These are phyloP conservation scores for Xerus inauris DNA, from an alignment of 2,113 vertebrate genomes.

Conservation along the genomic window DNA sequence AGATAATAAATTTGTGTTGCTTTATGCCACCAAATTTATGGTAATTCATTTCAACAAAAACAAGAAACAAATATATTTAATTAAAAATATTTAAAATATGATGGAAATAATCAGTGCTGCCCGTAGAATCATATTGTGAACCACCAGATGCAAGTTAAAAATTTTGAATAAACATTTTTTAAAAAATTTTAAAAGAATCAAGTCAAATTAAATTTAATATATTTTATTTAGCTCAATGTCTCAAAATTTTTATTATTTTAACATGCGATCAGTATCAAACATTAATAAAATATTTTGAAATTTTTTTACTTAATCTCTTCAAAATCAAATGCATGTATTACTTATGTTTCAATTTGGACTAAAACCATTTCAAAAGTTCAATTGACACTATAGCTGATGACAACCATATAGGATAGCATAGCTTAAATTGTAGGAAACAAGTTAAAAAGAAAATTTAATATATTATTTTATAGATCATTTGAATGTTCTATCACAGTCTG, in stretches of 20 bases:
- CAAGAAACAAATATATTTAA: background rate
- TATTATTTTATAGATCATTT: background rate
- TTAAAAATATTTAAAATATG: constrained; percentile 21
- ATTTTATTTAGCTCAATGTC: background rate
- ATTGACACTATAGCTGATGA: background rate
- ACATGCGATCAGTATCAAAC: background rate
- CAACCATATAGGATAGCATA: background rate
- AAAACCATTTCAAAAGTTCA: constrained; percentile 16
- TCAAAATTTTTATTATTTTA: background rate
- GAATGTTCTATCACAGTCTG: background rate
- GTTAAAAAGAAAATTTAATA: background rate
- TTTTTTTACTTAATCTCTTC: background rate
- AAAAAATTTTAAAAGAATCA: background rate
- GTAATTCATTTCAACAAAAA: background rate
- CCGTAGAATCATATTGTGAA: constrained; percentile 1
- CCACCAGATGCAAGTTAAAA: background rate
- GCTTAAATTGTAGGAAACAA: background rate
- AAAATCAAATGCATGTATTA: background rate
- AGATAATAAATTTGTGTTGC: background rate
- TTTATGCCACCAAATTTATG: background rate
- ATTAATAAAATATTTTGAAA: background rate
- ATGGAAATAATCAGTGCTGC: background rate
- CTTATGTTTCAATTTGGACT: background rate
- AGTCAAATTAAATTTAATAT: constrained; percentile 1
- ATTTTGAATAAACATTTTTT: background rate